Conservation (phyloP, 1,140 invertebrate species). For the Apolygus lucorum region DNA sequence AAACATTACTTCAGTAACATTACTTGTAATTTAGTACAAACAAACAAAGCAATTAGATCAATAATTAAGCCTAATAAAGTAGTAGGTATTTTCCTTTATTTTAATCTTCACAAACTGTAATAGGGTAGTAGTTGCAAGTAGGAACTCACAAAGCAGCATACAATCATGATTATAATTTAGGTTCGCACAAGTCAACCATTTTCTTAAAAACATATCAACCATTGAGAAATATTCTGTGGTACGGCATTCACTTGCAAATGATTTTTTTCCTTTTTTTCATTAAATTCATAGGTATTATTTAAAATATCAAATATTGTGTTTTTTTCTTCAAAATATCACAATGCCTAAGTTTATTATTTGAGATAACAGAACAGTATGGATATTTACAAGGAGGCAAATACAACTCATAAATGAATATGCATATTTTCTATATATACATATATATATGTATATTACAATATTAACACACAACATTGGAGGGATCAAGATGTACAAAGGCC, state of each 20-base stretch:
- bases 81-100: not conserved
- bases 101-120: not conserved
- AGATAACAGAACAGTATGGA: not conserved
- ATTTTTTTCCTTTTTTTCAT: too few relatives aligned
- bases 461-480: constrained; percentile 10
- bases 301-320: constrained; percentile 4
- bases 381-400: constrained; percentile 2
- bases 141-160: not conserved
- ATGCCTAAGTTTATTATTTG: constrained; percentile 20
- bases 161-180: not conserved
- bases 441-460: constrained; percentile 9
- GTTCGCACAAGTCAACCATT: not conserved
- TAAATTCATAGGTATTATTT: constrained; percentile 3
- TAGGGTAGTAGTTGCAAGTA: not conserved
- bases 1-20: not conserved
- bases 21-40: not conserved
- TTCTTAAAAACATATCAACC: not conserved
- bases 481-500: constrained; percentile 13
- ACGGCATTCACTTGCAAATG: constrained; percentile 4
- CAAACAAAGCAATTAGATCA: not conserved
- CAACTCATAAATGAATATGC: constrained; percentile 10
- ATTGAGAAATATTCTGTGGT: not conserved
- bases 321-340: constrained; percentile 24
- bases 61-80: not conserved
- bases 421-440: not conserved